Evolutionary conservation across 2,888 invertebrate genomes (phyloP), one percentile per base, ranked within the genome.

Genomic region (Eretmocerus hayati): DNA sequence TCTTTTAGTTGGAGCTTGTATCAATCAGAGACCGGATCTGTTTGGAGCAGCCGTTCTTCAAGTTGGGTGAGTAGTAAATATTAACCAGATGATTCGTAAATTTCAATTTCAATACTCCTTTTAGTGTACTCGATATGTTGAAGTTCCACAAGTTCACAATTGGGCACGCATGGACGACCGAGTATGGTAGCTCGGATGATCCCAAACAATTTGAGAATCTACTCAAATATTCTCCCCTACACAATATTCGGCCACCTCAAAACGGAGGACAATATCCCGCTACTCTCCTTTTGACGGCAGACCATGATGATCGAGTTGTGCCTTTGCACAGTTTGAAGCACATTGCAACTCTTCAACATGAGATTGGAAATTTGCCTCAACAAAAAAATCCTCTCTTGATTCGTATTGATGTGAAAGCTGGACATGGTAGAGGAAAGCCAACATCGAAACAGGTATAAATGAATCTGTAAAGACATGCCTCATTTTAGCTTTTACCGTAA

Each of bases 111-210:
- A n/a, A n/a, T 30, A 30, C 13, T 30, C 13, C 8, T 26, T 21
- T 21, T 9, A 94, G 94, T 13, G 96, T 99, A 2, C 77, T 96
- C 75, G 99, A 99, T 74, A 93, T 97, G 95, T 75, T 97, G 54
- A 82, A 95, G 47, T 99, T 90, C 76, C 95, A 97, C 73, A 94
- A 94, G 75, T 95, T 97, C 73, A 99, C 97, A 5, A 93, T 97
- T 65, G 99, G 96, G 0, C 88, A 90, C 73, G 90, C 93, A 37
- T 99, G 97, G 97, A 85, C 81, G 15, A 90, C 94, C 0, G 97
- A 99, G 75, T 99, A 88, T 75, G 97, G 97, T 35, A 86, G 85
- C 72, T 85, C 95, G 0, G 91, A 92, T 60, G 83, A 89, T 60
- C 77, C 81, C 60, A 83, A 88, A 22, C 87, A 96, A 63, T 97